A percentile compares a stretch with the other conserved stretches of the same genome.
phyloP scores from a whole-genome alignment of 2,888 invertebrate genomes.

The Acanthococcus lagerstroemiae region DNA sequence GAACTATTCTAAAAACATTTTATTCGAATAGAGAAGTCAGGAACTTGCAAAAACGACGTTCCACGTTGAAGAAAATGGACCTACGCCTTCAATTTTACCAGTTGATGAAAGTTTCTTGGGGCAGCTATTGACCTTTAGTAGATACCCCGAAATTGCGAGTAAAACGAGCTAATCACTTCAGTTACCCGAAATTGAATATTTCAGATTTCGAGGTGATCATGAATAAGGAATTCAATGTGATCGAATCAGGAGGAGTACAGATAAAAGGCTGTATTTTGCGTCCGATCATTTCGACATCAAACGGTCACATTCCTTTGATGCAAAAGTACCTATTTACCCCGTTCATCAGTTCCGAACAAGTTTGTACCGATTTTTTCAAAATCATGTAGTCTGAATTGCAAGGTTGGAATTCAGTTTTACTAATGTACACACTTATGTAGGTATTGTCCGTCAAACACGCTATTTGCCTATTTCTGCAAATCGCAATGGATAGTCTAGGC shows the following conservation, averaged over 20 bases:
- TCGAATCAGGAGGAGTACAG: conserved; percentile 30
- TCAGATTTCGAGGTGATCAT: conserved; percentile 26
- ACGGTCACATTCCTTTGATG: conserved; percentile 14
- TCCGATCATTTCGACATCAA: conserved; percentile 19
- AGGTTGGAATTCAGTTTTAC: too few relatives aligned
- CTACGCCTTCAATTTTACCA: too few relatives aligned
- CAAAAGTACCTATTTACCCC: conserved; percentile 29
- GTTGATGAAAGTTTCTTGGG: too few relatives aligned
- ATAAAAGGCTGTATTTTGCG: conserved; percentile 18
- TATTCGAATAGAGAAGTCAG: too few relatives aligned
- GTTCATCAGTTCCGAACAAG: conserved; percentile 9
- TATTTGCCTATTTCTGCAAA: background rate
- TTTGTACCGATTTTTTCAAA: background rate
- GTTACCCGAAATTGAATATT: too few relatives aligned
- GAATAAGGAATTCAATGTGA: conserved; percentile 9
- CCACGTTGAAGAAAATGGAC: too few relatives aligned
- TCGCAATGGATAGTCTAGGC: conserved; percentile 2
- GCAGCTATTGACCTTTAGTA: too few relatives aligned
- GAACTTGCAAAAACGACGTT: too few relatives aligned
- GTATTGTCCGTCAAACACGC: background rate
- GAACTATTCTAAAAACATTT: too few relatives aligned
- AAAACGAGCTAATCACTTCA: too few relatives aligned
- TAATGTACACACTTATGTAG: background rate
- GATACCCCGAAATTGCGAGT: too few relatives aligned
- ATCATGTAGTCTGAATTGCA: background rate